Evolutionary conservation across 2,797 vertebrate genomes (phyloP), one percentile per base, ranked within the genome.

Genomic region (Echeneis naucrates): DNA sequence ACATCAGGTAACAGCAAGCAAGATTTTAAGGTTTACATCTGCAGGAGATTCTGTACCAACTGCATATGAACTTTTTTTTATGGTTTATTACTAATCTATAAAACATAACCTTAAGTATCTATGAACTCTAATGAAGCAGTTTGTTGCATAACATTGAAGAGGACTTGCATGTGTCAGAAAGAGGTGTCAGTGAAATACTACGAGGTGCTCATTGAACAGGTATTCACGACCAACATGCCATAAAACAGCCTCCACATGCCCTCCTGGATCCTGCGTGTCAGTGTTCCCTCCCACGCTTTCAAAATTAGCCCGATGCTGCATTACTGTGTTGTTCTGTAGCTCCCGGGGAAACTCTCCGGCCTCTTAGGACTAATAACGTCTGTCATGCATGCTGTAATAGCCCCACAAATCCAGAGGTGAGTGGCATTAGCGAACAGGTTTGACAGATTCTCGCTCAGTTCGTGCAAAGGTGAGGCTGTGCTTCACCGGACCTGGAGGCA

Each of bases 401-500:
- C 32, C 42, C 53, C 30, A 32, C 60, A 62, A 61, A 89, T 59
- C 77, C 45, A 75, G 68, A 76, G 67, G 72, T 89, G 74, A 68
- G 53, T 81, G 48, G 37, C 55, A 75, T 77, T 75, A 63, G 47
- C 19, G 44, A 72, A 38, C 74, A 33, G 47, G 32, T 51, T 67
- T 81, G 76, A 77, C 86, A 74, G 81, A 87, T 66, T 64, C 65
- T 65, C 47, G 45, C 40, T 30, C 63, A 55, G 69, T 78, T 84
- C 33, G 12, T 52, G 78, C 37, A 35, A 68, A 45, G 61, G 57
- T n/a, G 63, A 38, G 75, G 51, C 33, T 52, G 21, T 4, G 2
- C 59, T 74, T 62, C 61, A 68, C 47, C 52, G 11, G 75, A 72
- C 72, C 68, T 76, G 80, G 79, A 80, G 65, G 87, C 77, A 82